These are phyloP conservation scores for Mesorhabditis belari DNA, from an alignment of 2,888 invertebrate genomes.

Conservation along the genomic window DNA sequence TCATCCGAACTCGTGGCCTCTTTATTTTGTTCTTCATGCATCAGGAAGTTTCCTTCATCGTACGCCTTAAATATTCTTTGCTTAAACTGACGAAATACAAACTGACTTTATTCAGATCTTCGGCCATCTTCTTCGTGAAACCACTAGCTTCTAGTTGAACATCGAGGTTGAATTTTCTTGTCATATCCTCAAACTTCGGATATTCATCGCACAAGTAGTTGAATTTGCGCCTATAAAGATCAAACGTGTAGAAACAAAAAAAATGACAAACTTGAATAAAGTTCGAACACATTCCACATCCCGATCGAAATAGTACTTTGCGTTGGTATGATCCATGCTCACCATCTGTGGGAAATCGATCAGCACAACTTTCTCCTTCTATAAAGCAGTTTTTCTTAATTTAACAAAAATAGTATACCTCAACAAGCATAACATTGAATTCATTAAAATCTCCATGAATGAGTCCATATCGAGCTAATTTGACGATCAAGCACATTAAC, in stretches of 20 bases:
- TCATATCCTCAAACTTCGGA: conserved; percentile 56
- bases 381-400: conserved; percentile 71
- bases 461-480: conserved; percentile 84
- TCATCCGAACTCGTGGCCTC: conserved; percentile 63
- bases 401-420: conserved; percentile 75
- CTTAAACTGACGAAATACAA: conserved; percentile 80
- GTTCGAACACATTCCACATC: conserved; percentile 86
- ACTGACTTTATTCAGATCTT: conserved; percentile 42
- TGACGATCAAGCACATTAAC: conserved; percentile 83
- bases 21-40: conserved; percentile 65
- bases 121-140: conserved; percentile 66
- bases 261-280: conserved; percentile 21
- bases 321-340: conserved; percentile 83
- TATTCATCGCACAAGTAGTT: conserved; percentile 71
- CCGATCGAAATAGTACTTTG: conserved; percentile 82
- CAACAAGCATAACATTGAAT: conserved; percentile 79
- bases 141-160: conserved; percentile 84
- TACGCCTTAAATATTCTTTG: conserved; percentile 59
- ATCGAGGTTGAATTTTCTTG: conserved; percentile 71
- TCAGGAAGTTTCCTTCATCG: conserved; percentile 45
- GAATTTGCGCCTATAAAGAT: conserved; percentile 80
- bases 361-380: conserved; percentile 70
- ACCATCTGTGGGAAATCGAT: conserved; percentile 99
- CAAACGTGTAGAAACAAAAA: neutral
- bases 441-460: conserved; percentile 99